Evolutionary conservation across 2,797 vertebrate species (phyloP).

Genomic region (Telmatherina bonti): DNA sequence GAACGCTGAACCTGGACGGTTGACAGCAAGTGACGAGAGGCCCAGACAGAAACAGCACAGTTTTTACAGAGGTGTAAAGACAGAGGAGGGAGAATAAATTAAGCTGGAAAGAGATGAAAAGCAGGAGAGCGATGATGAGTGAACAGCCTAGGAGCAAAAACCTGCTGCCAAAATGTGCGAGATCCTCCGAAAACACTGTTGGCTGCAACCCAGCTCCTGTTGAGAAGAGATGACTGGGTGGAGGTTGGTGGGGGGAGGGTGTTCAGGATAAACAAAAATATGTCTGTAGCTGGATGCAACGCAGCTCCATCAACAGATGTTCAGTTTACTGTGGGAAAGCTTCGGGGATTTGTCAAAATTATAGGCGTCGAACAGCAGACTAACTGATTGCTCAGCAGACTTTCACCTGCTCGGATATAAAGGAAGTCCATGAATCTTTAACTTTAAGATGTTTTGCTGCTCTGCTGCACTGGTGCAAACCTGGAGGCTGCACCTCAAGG

Average conservation of each 20-base stretch:
- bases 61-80: constrained; percentile 20
- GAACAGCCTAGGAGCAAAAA: constrained; percentile 21
- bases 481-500: neutral
- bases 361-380: constrained; percentile 16
- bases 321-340: constrained; percentile 35
- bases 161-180: constrained; percentile 48
- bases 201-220: constrained; percentile 52
- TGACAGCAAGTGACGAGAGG: constrained; percentile 39
- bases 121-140: neutral
- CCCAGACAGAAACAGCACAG: constrained; percentile 17
- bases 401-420: constrained; percentile 13
- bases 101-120: constrained; percentile 33
- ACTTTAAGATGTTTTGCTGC: neutral
- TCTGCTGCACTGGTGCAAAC: neutral
- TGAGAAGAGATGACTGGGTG: constrained; percentile 36
- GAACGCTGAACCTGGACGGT: constrained; percentile 21
- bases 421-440: neutral
- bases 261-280: constrained; percentile 52
- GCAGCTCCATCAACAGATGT: constrained; percentile 63
- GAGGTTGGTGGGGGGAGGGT: constrained; percentile 9
- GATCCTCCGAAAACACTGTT: constrained; percentile 17
- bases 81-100: constrained; percentile 2
- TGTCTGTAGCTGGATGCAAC: constrained; percentile 41
- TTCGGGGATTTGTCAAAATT: constrained; percentile 35
- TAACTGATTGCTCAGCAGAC: neutral